Evolutionary conservation across 2,113 vertebrate genomes (phyloP).

Genomic region (Corythornis cristatus): DNA sequence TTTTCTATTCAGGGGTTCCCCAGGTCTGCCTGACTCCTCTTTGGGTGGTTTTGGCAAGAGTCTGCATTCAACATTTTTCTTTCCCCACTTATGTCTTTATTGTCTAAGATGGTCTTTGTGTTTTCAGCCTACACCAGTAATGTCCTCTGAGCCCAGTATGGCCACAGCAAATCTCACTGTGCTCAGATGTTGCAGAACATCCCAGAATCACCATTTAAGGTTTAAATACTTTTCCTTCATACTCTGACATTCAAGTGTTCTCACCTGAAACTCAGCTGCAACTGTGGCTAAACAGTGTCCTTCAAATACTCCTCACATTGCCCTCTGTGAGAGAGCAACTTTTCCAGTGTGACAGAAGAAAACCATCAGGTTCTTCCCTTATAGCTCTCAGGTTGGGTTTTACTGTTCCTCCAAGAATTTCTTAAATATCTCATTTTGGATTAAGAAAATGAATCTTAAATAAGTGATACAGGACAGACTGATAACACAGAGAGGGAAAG

Average conservation of each 20-base stretch:
- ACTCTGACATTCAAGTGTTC: neutral
- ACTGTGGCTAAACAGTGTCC: neutral
- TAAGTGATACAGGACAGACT: neutral
- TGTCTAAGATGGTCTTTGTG: neutral
- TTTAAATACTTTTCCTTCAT: neutral
- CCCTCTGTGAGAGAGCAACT: neutral
- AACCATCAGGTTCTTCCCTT: neutral
- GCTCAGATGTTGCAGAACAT: neutral
- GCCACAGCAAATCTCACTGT: neutral
- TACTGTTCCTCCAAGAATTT: neutral
- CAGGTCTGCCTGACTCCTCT: neutral
- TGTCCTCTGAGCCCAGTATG: neutral
- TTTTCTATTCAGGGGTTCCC: neutral
- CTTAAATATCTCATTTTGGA: neutral
- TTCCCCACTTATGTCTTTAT: rapidly evolving
- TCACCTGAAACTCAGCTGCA: neutral
- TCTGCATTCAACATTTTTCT: neutral
- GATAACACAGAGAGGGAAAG: neutral
- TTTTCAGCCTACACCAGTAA: neutral
- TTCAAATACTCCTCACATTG: neutral
- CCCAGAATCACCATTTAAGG: neutral
- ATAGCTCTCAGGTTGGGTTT: neutral
- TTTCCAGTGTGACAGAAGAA: neutral
- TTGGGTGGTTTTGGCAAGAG: too few relatives aligned
- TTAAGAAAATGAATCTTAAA: neutral